These are phyloP conservation scores for Sardina pilchardus DNA, from an alignment of 2,113 vertebrate genomes.

Conservation along the genomic window DNA sequence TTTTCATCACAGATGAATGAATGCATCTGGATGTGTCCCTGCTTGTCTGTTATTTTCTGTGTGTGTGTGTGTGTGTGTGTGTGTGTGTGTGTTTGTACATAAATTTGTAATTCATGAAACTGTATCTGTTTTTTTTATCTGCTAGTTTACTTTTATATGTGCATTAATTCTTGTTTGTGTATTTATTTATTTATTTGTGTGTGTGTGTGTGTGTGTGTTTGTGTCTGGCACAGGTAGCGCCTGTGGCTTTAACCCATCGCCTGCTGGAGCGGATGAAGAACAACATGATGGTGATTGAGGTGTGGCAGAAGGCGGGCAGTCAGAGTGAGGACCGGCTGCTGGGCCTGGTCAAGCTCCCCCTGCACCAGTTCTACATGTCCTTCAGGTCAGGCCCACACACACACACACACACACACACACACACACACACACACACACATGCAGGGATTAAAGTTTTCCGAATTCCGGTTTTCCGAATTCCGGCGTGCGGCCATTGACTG, in stretches of 20 bases:
- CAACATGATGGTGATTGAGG: slow-evolving; percentile 92
- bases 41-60: background rate
- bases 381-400: slow-evolving; percentile 91
- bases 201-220: slow-evolving; percentile 9
- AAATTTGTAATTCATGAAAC: background rate
- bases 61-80: background rate
- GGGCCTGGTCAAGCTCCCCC: slow-evolving; percentile 89
- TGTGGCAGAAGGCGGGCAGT: slow-evolving; percentile 82
- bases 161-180: no score
- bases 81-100: background rate
- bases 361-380: slow-evolving; percentile 96
- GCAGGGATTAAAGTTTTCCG: no score
- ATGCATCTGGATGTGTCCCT: background rate
- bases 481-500: no score
- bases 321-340: slow-evolving; percentile 80
- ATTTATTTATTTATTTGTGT: background rate
- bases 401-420: no score
- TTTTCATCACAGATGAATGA: background rate
- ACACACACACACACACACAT: no score
- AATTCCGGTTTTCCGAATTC: no score
- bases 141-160: background rate
- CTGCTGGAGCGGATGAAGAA: slow-evolving; percentile 88
- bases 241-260: slow-evolving; percentile 78
- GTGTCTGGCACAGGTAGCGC: slow-evolving; percentile 77
- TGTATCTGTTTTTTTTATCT: background rate